These are phyloP conservation scores for Antechinus stuartii DNA, from an alignment of 2,113 vertebrate species.

Conservation along the genomic window DNA sequence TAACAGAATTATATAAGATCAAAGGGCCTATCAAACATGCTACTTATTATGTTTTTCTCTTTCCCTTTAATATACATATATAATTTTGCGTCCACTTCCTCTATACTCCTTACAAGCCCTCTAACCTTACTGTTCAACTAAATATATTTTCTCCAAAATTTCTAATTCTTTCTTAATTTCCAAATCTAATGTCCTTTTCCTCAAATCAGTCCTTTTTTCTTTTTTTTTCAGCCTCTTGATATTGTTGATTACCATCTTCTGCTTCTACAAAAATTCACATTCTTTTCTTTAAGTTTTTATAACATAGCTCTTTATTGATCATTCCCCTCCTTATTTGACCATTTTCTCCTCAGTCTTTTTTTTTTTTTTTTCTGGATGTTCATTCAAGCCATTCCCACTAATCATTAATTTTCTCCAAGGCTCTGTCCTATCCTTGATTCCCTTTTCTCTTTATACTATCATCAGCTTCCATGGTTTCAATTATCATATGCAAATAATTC, in stretches of 20 bases:
- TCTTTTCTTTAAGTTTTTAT: no score
- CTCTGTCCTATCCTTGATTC: not conserved
- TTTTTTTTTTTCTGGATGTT: no score
- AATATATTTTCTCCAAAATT: not conserved
- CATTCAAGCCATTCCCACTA: not conserved
- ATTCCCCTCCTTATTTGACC: no score
- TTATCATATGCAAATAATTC: not conserved
- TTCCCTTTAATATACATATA: not conserved
- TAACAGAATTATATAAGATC: not conserved
- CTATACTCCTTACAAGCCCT: not conserved
- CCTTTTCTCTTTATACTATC: not conserved
- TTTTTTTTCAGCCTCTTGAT: not conserved
- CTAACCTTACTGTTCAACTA: not conserved
- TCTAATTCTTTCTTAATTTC: not conserved
- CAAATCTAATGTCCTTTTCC: not conserved
- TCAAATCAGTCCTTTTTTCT: not conserved
- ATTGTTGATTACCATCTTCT: no score
- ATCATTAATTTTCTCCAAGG: not conserved
- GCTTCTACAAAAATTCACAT: no score
- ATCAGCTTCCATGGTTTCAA: not conserved
- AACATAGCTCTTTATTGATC: no score
- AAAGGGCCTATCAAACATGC: not conserved
- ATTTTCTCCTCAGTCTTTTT: no score
- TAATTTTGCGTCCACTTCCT: not conserved
- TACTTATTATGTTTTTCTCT: not conserved